Evolutionary conservation across 2,113 vertebrate genomes (phyloP), one percentile per base, ranked within the genome.

Genomic region (Rhinopithecus roxellana): DNA sequence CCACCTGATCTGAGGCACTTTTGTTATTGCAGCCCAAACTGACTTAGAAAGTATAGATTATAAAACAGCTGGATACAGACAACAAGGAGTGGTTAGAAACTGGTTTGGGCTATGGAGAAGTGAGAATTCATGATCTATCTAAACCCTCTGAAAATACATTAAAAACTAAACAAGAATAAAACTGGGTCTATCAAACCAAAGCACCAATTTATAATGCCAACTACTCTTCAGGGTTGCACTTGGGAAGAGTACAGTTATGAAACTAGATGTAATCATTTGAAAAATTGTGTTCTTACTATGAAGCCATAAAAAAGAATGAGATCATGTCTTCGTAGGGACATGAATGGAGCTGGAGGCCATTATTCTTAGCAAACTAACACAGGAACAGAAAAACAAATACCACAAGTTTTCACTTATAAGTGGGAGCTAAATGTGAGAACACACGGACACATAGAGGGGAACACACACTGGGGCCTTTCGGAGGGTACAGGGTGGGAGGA

Each of bases 171-270:
- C 2, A 61, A 77, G 32, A 90, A 89, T 57, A 67, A 45, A 6
- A 23, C 22, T 30, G 2, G 45, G 3, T 50, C 43, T 67, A 57
- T 6, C 32, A 81, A 84, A 69, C 18, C 22, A 67, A 95, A 45
- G 5, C 13, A 72, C 23, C 12, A 77, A 30, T 82, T 35, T 80
- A 8, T 0, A 0, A 74, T 55, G 8, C 13, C 27, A 75, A 57
- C 30, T 4, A 67, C n/a, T 57, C 18, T 48, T 5, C 18, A n/a
- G 0, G 0, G 14, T 2, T 74, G 13, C 1, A 0, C 57, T 55
- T 52, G 20, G 64, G 23, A 78, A 96, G 25, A n/a, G 3, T 18
- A 30, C 0, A 0, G 4, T 32, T 72, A n/a, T 64, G 38, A 87
- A 90, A 87, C n/a, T 40, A 16, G 23, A 70, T 2, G n/a, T 23